These are phyloP conservation scores for Pedetes capensis DNA, from an alignment of 2,113 vertebrate species.

Conservation along the genomic window DNA sequence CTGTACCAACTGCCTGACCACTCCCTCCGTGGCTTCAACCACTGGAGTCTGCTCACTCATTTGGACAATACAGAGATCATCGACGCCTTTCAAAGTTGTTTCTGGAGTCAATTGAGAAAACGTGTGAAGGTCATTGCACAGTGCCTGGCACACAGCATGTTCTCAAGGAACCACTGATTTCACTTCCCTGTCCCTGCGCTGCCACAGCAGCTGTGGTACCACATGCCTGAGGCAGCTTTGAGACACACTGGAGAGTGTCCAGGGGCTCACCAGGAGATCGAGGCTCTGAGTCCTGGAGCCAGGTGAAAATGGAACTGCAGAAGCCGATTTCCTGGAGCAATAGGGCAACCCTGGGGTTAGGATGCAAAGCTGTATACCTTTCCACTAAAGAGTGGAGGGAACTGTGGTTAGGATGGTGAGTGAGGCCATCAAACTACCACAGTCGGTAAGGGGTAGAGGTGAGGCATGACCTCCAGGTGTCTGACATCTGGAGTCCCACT, in stretches of 20 bases:
- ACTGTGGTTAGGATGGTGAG: background rate
- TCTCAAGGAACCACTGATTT: no score
- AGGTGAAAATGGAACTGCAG: no score
- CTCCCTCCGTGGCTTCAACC: background rate
- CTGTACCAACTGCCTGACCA: background rate
- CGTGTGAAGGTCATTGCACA: background rate
- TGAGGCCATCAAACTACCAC: background rate
- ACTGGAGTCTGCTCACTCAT: background rate
- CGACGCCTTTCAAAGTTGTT: slow-evolving; percentile 7
- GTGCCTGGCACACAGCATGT: background rate
- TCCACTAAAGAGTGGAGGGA: background rate
- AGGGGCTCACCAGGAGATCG: background rate
- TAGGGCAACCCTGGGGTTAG: background rate
- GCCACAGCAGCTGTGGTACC: background rate
- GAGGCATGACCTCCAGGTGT: background rate
- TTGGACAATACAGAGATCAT: slow-evolving; percentile 22
- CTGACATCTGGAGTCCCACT: no score
- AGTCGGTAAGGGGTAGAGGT: background rate
- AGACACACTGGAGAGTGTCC: background rate
- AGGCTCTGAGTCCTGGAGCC: no score
- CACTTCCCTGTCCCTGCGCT: background rate
- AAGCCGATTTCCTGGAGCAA: no score
- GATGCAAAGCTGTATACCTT: background rate
- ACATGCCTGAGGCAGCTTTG: background rate
- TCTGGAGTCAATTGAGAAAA: slow-evolving; percentile 53